phyloP scores from a whole-genome alignment of 2,888 invertebrate genomes.

The Latrodectus hesperus region DNA sequence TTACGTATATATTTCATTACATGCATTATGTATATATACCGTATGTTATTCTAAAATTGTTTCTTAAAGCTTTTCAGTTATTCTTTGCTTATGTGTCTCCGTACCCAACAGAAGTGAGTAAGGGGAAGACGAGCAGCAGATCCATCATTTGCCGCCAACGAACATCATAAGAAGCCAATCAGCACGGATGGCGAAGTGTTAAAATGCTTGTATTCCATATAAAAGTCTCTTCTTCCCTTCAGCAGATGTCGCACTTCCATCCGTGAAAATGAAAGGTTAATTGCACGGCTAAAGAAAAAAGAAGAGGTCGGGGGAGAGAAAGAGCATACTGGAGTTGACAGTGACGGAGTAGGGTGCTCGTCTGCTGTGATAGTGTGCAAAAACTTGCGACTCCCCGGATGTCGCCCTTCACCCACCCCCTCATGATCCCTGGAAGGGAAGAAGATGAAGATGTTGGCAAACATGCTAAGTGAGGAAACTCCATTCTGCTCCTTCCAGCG shows the following conservation, averaged over 20 bases:
- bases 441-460: constrained; percentile 54
- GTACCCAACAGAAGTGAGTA: no score
- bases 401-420: no score
- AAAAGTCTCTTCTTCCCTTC: not conserved
- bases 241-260: constrained; percentile 28
- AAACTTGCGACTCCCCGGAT: not conserved
- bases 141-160: no score
- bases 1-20: no score
- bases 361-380: not conserved
- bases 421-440: no score
- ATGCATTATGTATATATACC: no score
- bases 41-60: no score
- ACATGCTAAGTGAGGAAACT: not conserved
- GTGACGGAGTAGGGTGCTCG: constrained; percentile 22
- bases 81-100: no score
- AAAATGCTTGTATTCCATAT: constrained; percentile 1
- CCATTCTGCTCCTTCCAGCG: not conserved
- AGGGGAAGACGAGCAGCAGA: no score
- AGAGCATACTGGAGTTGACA: constrained; percentile 13
- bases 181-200: not conserved
- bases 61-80: no score
- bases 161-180: no score
- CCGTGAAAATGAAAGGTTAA: constrained; percentile 29
- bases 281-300: constrained; percentile 26
- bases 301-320: no score